These are phyloP conservation scores for Chesias legatella DNA, from an alignment of 2,888 invertebrate genomes.

Conservation along the genomic window DNA sequence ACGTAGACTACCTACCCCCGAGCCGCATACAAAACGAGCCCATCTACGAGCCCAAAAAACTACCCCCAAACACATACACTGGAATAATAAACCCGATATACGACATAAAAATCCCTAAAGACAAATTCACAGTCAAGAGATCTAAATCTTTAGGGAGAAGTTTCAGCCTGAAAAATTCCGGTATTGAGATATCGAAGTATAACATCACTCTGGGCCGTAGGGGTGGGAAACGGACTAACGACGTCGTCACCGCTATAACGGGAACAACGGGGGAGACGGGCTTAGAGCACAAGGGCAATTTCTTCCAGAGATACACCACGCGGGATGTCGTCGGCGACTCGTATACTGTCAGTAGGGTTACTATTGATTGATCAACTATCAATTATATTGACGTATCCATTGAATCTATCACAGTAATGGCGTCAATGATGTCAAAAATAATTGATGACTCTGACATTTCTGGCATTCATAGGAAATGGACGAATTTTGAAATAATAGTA, in stretches of 20 bases:
- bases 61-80: slow-evolving; percentile 40
- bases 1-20: slow-evolving; percentile 54
- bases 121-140: slow-evolving; percentile 63
- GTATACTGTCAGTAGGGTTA: slow-evolving; percentile 58
- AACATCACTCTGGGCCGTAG: slow-evolving; percentile 60
- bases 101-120: slow-evolving; percentile 62
- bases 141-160: slow-evolving; percentile 65
- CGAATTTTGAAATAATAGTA: too few species aligned
- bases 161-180: slow-evolving; percentile 51
- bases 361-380: slow-evolving; percentile 57
- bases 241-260: slow-evolving; percentile 63
- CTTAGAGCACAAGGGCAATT: slow-evolving; percentile 54
- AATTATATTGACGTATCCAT: too few species aligned
- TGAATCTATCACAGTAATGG: too few species aligned
- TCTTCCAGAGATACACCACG: slow-evolving; percentile 55
- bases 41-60: slow-evolving; percentile 19
- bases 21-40: slow-evolving; percentile 28
- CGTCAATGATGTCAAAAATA: too few species aligned
- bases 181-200: slow-evolving; percentile 55
- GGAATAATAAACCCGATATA: slow-evolving; percentile 70
- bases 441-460: too few species aligned
- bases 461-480: too few species aligned
- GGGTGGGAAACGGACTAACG: slow-evolving; percentile 58
- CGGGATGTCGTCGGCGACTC: slow-evolving; percentile 64
- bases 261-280: slow-evolving; percentile 60